A percentile compares a stretch with the other conserved stretches of the same genome.
These are phyloP conservation scores for Nasua narica DNA, from an alignment of 2,797 vertebrate species.

Conservation along the genomic window DNA sequence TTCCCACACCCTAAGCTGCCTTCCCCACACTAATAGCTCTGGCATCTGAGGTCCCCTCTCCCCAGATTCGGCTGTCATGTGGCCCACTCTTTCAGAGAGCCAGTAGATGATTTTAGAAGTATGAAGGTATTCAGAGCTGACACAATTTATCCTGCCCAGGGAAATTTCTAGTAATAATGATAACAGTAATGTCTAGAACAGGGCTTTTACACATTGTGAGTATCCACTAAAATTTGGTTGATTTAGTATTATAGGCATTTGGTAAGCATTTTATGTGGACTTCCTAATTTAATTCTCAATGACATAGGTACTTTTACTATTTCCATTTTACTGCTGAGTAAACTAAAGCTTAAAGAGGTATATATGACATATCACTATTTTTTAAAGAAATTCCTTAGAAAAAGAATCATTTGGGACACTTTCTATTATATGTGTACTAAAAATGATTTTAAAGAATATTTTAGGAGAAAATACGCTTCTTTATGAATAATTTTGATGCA, in stretches of 20 bases:
- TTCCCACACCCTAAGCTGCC: not conserved
- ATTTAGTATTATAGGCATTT: not conserved
- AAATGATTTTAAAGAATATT: not conserved
- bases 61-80: not conserved
- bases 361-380: not conserved
- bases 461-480: not conserved
- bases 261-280: not conserved
- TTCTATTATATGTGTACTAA: not conserved
- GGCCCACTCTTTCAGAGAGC: not conserved
- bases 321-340: not conserved
- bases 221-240: not conserved
- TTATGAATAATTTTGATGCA: not conserved
- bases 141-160: not conserved
- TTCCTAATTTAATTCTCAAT: not conserved
- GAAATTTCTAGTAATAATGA: not conserved
- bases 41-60: not conserved
- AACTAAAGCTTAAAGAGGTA: not conserved
- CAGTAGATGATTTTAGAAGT: not conserved
- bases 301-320: not conserved
- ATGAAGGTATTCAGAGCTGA: not conserved
- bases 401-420: not conserved
- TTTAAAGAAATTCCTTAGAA: not conserved
- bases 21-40: not conserved
- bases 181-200: not conserved
- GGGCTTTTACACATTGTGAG: not conserved